Percentiles rank a stretch among this genome's conserved stretches.
These are phyloP conservation scores for Pithys albifrons DNA, from an alignment of 2,113 vertebrate genomes.

Conservation along the genomic window DNA sequence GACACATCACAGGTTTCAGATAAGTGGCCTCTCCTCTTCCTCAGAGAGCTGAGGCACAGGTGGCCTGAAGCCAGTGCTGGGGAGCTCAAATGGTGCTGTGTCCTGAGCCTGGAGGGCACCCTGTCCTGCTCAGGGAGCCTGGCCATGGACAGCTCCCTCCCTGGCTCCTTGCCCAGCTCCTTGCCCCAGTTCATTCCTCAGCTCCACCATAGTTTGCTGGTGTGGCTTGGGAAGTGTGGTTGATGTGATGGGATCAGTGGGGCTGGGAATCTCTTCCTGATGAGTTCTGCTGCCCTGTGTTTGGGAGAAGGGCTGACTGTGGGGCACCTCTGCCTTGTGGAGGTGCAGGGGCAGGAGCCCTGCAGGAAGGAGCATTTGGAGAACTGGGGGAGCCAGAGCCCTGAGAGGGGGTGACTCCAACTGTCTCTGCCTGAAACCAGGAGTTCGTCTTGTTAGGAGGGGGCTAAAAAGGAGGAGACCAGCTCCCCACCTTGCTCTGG, in stretches of 20 bases:
- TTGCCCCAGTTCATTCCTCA: background rate
- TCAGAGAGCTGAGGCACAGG: rapidly evolving
- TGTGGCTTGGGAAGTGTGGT: rapidly evolving
- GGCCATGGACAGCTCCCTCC: background rate
- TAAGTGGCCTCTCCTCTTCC: background rate
- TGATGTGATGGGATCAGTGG: rapidly evolving
- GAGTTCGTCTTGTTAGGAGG: background rate
- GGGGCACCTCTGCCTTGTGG: background rate
- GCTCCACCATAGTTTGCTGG: background rate
- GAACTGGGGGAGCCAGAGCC: background rate
- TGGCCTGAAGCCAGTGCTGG: background rate
- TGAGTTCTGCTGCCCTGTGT: background rate
- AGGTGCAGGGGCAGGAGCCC: background rate
- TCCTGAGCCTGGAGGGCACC: background rate
- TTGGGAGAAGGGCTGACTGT: background rate
- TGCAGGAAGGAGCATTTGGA: background rate
- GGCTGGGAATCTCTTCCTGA: background rate
- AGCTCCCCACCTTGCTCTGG: background rate
- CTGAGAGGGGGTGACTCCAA: background rate
- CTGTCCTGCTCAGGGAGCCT: background rate
- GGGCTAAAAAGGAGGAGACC: background rate
- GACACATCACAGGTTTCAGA: rapidly evolving
- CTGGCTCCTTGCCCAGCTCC: background rate
- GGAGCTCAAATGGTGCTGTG: rapidly evolving
- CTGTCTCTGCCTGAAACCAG: background rate